Base-by-base conservation (phyloP, 1,140 invertebrate genomes). In the Tetramorium alpestre region DNA sequence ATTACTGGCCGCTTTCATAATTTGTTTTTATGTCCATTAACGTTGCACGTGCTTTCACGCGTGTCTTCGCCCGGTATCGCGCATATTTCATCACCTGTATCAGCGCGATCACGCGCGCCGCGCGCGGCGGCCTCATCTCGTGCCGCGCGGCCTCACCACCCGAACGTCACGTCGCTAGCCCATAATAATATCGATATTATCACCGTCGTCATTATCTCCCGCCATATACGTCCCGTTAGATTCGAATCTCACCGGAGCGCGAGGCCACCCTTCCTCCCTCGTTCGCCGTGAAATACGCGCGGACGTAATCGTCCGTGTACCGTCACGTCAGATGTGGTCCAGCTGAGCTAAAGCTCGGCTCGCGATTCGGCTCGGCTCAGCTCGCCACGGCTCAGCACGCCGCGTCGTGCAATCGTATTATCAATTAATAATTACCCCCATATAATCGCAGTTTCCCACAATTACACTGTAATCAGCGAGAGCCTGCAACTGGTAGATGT, bases 111-210 rank as follows among this genome's bases (percentile, higher is more conserved):
- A 47, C 77, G 25, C 51, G 56, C n/a, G 33, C 72, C 11, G 28
- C 60, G n/a, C 65, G 33, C 33, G 33, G 33, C 33, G 28, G 65
- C 60, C 58, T 47, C 44, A 18, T 56, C 81, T 44, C 51, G 11
- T 28, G 28, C 1, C 28, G 28, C 77, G 65, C n/a, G 25, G 69
- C 58, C 72, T 73, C 28, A 22, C 49, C 28, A 58, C 65, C 41
- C 65, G 65, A 76, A 60, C 77, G 56, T 65, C 85, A 56, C 77
- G 70, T 56, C 54, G 65, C 44, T 44, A 69, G 58, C n/a, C 69
- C 70, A 60, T 88, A 86, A 86, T 91, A 91, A 91, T 91, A 91
- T 91, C 87, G 89, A 91, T 91, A 65, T 91, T 91, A 91, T 91
- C 89, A 56, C 56, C 44, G 77, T 3, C 58, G 60, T 91, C 51